Evolutionary conservation across 1,140 invertebrate genomes (phyloP).

Genomic region (Holotrichia oblita): DNA sequence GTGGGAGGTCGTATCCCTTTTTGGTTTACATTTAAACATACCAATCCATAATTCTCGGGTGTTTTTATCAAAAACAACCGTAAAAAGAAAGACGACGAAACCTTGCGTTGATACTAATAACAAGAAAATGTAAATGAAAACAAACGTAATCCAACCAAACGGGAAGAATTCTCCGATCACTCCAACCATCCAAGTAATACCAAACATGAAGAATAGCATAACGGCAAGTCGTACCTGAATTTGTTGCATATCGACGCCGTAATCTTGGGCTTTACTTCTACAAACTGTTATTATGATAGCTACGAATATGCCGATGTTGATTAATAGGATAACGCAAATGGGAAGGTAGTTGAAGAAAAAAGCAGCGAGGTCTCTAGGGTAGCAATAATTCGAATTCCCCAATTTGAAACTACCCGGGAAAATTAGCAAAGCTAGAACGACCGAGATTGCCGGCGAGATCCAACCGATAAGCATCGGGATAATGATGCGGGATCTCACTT

Average conservation of each 20-base stretch:
- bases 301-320: no score
- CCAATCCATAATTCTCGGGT: slow-evolving; percentile 63
- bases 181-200: slow-evolving; percentile 71
- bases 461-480: slow-evolving; percentile 60
- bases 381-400: slow-evolving; percentile 62
- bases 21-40: neutral
- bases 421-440: slow-evolving; percentile 54
- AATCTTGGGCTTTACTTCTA: slow-evolving; percentile 56
- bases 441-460: slow-evolving; percentile 53
- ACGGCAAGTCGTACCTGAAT: slow-evolving; percentile 67
- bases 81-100: slow-evolving; percentile 65
- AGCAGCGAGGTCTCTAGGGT: slow-evolving; percentile 66
- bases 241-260: slow-evolving; percentile 60
- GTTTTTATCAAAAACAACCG: slow-evolving; percentile 64
- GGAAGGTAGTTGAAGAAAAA: slow-evolving; percentile 66
- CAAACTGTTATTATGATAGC: slow-evolving; percentile 66
- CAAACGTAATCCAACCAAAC: slow-evolving; percentile 48
- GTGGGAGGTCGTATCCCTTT: neutral
- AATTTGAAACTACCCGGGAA: slow-evolving; percentile 62
- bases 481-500: slow-evolving; percentile 63
- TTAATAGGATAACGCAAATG: slow-evolving; percentile 56
- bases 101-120: slow-evolving; percentile 65
- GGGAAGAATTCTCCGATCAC: slow-evolving; percentile 64
- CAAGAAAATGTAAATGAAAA: slow-evolving; percentile 67
- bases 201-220: slow-evolving; percentile 70